Evolutionary conservation across 2,888 invertebrate species (phyloP).

Genomic region (Ectemnius continuus): DNA sequence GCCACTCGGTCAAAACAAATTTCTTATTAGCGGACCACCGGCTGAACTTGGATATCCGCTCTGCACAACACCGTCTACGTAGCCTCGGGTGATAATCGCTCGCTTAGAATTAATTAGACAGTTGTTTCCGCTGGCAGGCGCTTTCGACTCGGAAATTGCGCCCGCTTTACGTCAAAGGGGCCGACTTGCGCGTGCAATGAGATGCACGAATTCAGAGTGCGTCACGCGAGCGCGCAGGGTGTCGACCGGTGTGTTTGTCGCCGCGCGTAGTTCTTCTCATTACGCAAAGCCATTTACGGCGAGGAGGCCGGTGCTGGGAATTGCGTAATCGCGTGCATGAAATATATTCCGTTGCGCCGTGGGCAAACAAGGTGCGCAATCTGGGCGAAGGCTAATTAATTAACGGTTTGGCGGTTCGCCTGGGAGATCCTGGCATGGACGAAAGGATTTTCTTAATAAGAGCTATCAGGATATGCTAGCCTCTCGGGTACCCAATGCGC

Average conservation of each 20-base stretch:
- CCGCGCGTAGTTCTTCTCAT: conserved; percentile 25
- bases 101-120: conserved; percentile 50
- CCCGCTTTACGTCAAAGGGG: neutral
- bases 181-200: neutral
- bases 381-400: conserved; percentile 65
- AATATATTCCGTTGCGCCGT: conserved; percentile 27
- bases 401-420: conserved; percentile 48
- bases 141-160: too few species aligned
- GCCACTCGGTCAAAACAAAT: conserved; percentile 18
- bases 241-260: conserved; percentile 17
- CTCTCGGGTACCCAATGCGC: neutral
- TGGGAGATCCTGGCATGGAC: conserved; percentile 14
- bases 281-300: conserved; percentile 42
- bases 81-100: conserved; percentile 28
- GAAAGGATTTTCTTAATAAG: conserved; percentile 37
- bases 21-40: conserved; percentile 27
- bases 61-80: neutral
- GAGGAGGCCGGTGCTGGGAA: conserved; percentile 32
- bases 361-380: conserved; percentile 68
- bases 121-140: conserved; percentile 22
- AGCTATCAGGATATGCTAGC: conserved; percentile 22
- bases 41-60: conserved; percentile 10
- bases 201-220: conserved; percentile 7
- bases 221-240: conserved; percentile 16
- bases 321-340: conserved; percentile 42